These are phyloP conservation scores for Rhagologus leucostigma DNA, from an alignment of 2,113 vertebrate species.

Conservation along the genomic window DNA sequence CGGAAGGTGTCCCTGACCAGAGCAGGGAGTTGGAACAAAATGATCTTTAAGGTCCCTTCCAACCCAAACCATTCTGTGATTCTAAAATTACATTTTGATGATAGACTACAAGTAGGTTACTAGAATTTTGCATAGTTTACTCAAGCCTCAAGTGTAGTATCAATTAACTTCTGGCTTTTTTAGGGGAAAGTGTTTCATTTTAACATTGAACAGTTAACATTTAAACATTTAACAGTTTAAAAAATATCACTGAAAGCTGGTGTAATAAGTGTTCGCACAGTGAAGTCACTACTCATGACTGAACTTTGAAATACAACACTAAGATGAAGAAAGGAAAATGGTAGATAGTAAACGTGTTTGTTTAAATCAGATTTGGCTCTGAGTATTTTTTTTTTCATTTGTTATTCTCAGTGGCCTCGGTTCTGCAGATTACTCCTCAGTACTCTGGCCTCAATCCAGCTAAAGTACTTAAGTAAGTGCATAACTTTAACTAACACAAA, in stretches of 20 bases:
- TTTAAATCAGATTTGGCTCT: constrained; percentile 22
- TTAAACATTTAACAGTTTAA: no score
- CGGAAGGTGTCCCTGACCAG: background rate
- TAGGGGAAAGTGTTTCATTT: background rate
- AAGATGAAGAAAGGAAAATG: background rate
- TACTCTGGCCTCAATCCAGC: constrained; percentile 39
- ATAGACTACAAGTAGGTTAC: background rate
- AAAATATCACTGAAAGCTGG: background rate
- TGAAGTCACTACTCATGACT: background rate
- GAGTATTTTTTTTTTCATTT: background rate
- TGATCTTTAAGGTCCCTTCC: background rate
- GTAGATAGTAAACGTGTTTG: background rate
- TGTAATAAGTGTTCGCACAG: background rate
- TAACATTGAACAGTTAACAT: no score
- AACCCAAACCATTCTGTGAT: background rate
- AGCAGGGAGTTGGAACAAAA: background rate
- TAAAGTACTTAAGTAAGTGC: constrained; percentile 24
- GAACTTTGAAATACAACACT: background rate
- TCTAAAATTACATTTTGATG: background rate
- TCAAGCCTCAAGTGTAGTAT: background rate
- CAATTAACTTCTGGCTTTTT: background rate
- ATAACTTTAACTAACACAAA: constrained; percentile 45
- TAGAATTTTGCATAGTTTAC: background rate
- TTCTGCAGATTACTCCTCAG: constrained; percentile 28
- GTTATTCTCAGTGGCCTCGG: background rate